Evolutionary conservation across 2,113 vertebrate genomes (phyloP).

Genomic region (Crocuta crocuta): DNA sequence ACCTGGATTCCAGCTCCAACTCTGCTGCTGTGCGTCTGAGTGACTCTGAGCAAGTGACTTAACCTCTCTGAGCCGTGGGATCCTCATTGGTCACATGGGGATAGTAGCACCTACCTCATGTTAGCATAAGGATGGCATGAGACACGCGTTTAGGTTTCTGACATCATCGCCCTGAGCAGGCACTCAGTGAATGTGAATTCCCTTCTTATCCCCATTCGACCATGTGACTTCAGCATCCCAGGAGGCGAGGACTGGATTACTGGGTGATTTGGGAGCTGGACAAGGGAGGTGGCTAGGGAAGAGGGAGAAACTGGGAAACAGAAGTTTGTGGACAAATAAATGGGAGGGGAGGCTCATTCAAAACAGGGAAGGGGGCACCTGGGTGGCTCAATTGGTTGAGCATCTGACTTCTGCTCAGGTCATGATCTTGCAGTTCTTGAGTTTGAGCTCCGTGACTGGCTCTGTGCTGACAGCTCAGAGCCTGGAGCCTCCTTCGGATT

Average conservation of each 20-base stretch:
- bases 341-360: background rate
- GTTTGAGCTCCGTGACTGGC: too few species aligned
- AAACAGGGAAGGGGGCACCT: background rate
- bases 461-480: too few species aligned
- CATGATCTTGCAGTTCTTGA: too few species aligned
- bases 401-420: too few species aligned
- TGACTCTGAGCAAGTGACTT: background rate
- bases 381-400: too few species aligned
- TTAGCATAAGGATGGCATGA: background rate
- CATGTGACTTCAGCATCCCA: background rate
- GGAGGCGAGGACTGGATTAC: background rate
- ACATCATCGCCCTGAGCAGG: background rate
- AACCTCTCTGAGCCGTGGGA: background rate
- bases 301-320: background rate
- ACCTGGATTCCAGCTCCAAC: background rate
- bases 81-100: background rate
- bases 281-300: background rate
- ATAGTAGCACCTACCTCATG: background rate
- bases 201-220: background rate
- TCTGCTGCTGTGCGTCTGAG: background rate
- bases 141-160: accelerated
- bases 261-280: background rate
- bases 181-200: background rate
- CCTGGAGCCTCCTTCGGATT: too few species aligned
- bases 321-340: background rate